Percentiles rank a stretch among this genome's conserved stretches.
Conservation (phyloP, 2,888 invertebrate genomes). For the Isotomurus palustris region DNA sequence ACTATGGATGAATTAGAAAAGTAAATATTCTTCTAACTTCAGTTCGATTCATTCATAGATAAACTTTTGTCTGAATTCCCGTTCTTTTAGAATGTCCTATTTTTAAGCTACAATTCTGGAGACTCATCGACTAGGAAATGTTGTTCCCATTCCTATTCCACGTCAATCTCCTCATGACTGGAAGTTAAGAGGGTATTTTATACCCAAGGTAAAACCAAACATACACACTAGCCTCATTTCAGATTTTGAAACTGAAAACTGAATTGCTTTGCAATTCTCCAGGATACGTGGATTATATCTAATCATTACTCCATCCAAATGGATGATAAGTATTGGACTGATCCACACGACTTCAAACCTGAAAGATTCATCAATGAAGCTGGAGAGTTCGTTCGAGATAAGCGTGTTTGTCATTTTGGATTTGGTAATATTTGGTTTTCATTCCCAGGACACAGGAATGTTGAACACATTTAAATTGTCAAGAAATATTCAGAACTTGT, state of each 20-base stretch:
- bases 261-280: background rate
- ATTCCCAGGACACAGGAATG: too few relatives aligned
- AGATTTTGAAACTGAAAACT: background rate
- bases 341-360: conserved; percentile 24
- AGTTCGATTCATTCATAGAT: too few relatives aligned
- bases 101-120: conserved; percentile 26
- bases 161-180: conserved; percentile 17
- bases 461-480: too few relatives aligned
- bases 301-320: conserved; percentile 30
- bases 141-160: conserved; percentile 29
- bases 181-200: conserved; percentile 17
- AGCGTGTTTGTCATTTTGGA: conserved; percentile 28
- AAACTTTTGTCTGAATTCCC: background rate
- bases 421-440: conserved; percentile 20
- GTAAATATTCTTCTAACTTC: too few relatives aligned
- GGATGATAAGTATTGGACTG: conserved; percentile 26
- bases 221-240: too few relatives aligned
- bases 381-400: conserved; percentile 27
- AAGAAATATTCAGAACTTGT: too few relatives aligned
- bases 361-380: conserved; percentile 29
- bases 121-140: conserved; percentile 22
- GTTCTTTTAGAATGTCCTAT: conserved; percentile 25
- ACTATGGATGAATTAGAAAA: conserved; percentile 26
- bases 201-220: conserved; percentile 25
- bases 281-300: conserved; percentile 14